phyloP scores from a whole-genome alignment of 2,113 vertebrate species.

The Aspiorhynchus laticeps region DNA sequence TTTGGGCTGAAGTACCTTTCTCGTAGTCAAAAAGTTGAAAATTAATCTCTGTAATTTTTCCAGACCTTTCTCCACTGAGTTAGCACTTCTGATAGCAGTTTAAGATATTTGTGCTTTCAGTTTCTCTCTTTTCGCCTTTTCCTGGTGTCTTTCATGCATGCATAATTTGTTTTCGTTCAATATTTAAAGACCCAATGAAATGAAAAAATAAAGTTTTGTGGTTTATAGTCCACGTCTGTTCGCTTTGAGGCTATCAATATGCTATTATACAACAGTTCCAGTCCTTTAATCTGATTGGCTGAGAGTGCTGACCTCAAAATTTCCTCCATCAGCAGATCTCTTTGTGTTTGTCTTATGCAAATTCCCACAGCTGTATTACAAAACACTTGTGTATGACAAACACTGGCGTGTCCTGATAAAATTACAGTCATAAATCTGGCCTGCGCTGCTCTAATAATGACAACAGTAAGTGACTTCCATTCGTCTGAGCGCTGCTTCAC shows the following conservation, averaged over 20 bases:
- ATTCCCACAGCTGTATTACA: constrained; percentile 70
- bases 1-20: no score
- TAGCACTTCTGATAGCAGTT: neutral
- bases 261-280: neutral
- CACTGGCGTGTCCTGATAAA: constrained; percentile 68
- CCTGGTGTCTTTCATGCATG: constrained; percentile 2
- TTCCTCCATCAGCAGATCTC: constrained; percentile 72
- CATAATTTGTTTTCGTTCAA: constrained; percentile 9
- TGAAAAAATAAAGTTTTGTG: neutral
- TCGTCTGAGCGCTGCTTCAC: constrained; percentile 43
- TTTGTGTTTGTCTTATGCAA: constrained; percentile 73
- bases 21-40: neutral
- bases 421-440: constrained; percentile 73
- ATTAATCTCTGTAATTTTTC: neutral
- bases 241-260: neutral
- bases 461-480: constrained; percentile 62
- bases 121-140: neutral
- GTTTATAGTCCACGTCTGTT: neutral
- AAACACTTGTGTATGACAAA: constrained; percentile 72
- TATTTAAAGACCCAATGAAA: constrained; percentile 14
- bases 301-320: constrained; percentile 58
- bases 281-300: constrained; percentile 15
- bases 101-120: constrained; percentile 11
- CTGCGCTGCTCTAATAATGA: constrained; percentile 68
- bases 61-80: neutral